Base-by-base conservation (phyloP, 1,140 invertebrate species). In the Popillia japonica region DNA sequence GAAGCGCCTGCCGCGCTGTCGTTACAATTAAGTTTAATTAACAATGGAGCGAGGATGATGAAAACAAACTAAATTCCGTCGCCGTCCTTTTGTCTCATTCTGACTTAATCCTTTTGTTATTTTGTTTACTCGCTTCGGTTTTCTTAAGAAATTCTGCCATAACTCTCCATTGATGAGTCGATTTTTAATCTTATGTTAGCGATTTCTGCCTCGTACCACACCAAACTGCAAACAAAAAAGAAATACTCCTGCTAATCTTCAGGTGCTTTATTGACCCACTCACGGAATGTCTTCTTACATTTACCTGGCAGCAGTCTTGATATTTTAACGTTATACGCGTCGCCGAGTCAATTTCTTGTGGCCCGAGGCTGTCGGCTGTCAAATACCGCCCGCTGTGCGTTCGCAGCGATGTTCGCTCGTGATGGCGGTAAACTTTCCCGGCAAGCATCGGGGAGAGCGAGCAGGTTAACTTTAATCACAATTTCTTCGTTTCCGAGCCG, bases 1-100 rank as follows among this genome's bases (percentile, higher is more conserved):
- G 61, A 68, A 20, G 22, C 61, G 61, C 17, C 77, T 6, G 79
- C 42, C 61, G 44, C 77, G 73, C 72, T 75, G 78, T 81, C 81
- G 79, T 80, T 79, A 81, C 81, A 81, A 81, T 81, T 81, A 81
- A 80, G 79, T 81, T 80, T 81, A 81, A 80, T 81, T 81, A 81
- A 81, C 81, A 81, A 80, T 79, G 78, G n/a, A 55, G 17, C 6
- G n/a, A n/a, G 48, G 48, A 11, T 14, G 48, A 55, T n/a, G 48
- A 23, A 79, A 79, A 79, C 78, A n/a, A 74, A 79, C 75, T 79
- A 75, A 79, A 77, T 72, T 68, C 72, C 48, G 48, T n/a, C 48
- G 48, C 8, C 48, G 0, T 55, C 48, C 48, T 55, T 55, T 55
- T n/a, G 6, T 55, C n/a, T n/a, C 48, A 14, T 44, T n/a, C n/a